These are phyloP conservation scores for Tanaodytes sp. DNA, from an alignment of 2,888 invertebrate species.

Conservation along the genomic window DNA sequence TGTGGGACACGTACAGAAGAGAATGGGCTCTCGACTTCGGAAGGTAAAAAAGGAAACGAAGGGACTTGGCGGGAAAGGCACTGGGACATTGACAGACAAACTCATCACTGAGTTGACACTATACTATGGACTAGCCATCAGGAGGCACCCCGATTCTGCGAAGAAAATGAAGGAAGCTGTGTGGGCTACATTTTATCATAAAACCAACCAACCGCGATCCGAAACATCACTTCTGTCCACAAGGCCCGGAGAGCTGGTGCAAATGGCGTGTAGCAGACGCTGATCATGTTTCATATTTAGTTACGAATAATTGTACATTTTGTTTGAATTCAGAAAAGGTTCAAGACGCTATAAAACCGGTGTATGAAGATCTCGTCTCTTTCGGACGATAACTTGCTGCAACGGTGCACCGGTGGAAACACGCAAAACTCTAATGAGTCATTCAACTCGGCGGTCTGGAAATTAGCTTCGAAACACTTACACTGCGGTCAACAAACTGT, in stretches of 20 bases:
- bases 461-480: neutral
- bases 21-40: constrained; percentile 14
- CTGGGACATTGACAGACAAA: constrained; percentile 15
- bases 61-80: constrained; percentile 14
- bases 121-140: constrained; percentile 17
- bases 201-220: constrained; percentile 20
- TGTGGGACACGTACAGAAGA: constrained; percentile 12
- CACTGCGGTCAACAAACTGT: neutral
- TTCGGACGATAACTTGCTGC: constrained; percentile 5
- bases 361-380: constrained; percentile 24
- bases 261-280: constrained; percentile 24
- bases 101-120: constrained; percentile 3
- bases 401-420: constrained; percentile 2
- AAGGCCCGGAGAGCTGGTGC: constrained; percentile 18
- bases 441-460: neutral
- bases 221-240: constrained; percentile 19
- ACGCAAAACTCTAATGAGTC: neutral
- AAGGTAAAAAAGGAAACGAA: constrained; percentile 13
- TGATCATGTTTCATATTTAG: constrained; percentile 16
- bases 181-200: constrained; percentile 27
- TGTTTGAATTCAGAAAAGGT: constrained; percentile 23
- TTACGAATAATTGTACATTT: constrained; percentile 12
- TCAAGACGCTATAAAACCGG: constrained; percentile 18
- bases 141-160: constrained; percentile 20
- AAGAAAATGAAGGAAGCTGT: constrained; percentile 17